Base-by-base conservation (phyloP, 2,113 vertebrate species). In the Xerus inauris region DNA sequence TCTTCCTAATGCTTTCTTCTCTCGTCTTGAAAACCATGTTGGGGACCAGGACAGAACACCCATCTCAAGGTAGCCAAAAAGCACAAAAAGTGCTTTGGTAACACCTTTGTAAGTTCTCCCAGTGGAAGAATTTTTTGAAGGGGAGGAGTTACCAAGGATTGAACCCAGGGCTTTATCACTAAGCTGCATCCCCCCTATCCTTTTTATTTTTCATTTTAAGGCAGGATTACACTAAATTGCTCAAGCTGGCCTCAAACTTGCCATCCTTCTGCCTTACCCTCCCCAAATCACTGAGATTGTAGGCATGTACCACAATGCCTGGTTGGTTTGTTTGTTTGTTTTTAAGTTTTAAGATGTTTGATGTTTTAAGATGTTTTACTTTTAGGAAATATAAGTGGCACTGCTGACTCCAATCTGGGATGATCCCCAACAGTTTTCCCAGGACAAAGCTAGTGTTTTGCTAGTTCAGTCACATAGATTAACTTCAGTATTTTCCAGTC, bases 361-460 rank as follows among this genome's bases (percentile, higher is more conserved):
- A n/a, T n/a, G n/a, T n/a, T n/a, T n/a, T n/a, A n/a, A n/a, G n/a
- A n/a, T n/a, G n/a, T n/a, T n/a, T n/a, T n/a, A 92, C 91, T 83
- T 97, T 96, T 83, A 94, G 86, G 51, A 75, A 83, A 94, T 87
- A 76, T 30, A 65, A 51, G 47, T 75, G 28, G 71, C 62, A 51
- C 22, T 32, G 3, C 40, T 89, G 75, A 87, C 64, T 79, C 30
- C 19, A 28, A 17, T 38, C 57, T 59, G 59, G n/a, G 92, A 87
- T 35, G 59, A 96, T 32, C 32, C 54, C 40, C 59, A 35, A 28
- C 1, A 13, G 28, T 85, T 92, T 93, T 88, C 90, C 91, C 59
- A 64, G 59, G 67, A 89, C 19, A 72, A 9, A n/a, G 3, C 20
- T 24, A 26, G 47, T 30, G 62, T 83, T 10, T 1, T 76, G 26